Evolutionary conservation across 2,888 invertebrate genomes (phyloP).

Genomic region (Machimus atricapillus): DNA sequence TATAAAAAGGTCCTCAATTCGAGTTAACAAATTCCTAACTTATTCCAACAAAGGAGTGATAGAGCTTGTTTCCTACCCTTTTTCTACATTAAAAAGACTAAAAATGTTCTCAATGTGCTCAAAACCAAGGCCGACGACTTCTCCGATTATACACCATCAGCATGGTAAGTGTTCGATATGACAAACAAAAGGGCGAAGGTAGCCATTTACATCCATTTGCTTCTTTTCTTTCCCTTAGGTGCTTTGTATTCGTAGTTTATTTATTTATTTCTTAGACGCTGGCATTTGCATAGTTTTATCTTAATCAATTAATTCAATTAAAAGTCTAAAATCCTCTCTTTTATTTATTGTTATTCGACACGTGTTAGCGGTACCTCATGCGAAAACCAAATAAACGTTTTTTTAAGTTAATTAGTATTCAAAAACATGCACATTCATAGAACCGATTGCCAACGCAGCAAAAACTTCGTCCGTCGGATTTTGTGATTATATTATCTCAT

Average conservation of each 20-base stretch:
- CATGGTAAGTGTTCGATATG: conserved; percentile 13
- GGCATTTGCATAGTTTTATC: background rate
- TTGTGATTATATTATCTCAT: too few relatives aligned
- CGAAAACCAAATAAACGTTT: too few relatives aligned
- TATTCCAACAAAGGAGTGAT: conserved; percentile 29
- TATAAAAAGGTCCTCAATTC: background rate
- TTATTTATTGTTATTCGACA: background rate
- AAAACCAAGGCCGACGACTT: conserved; percentile 59
- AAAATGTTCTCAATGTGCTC: conserved; percentile 62
- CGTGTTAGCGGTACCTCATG: background rate
- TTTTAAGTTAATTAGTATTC: too few relatives aligned
- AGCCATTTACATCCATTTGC: background rate
- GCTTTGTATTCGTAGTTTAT: background rate
- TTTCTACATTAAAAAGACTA: conserved; percentile 13
- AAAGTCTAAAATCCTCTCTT: background rate
- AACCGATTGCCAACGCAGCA: too few relatives aligned
- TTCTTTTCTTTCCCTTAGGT: background rate
- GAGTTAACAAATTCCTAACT: conserved; percentile 22
- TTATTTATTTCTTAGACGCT: background rate
- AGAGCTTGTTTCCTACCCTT: background rate
- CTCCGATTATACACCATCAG: conserved; percentile 53
- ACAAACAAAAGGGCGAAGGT: background rate
- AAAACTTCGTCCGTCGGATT: too few relatives aligned
- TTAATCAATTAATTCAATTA: background rate
- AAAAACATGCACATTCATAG: too few relatives aligned